Percentiles rank a stretch among this genome's conserved stretches.
phyloP scores from a whole-genome alignment of 2,797 vertebrate species.

The Melanotaenia pygmaea region DNA sequence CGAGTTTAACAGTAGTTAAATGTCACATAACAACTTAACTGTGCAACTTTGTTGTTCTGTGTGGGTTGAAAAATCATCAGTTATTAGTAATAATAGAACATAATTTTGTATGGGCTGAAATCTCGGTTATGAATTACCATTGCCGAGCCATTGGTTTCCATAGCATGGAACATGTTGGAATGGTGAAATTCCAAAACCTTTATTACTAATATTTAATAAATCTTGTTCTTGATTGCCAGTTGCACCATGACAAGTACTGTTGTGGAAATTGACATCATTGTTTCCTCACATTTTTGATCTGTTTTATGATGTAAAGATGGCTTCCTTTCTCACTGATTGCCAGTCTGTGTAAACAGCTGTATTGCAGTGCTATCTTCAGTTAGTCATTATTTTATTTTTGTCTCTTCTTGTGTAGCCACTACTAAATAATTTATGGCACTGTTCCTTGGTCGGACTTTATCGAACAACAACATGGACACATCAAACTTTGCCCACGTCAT shows the following conservation, averaged over 20 bases:
- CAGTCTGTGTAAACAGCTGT: neutral
- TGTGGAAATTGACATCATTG: neutral
- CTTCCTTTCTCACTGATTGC: conserved; percentile 1
- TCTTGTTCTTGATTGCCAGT: neutral
- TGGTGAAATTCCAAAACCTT: neutral
- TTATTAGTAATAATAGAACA: no score
- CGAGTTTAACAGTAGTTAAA: neutral
- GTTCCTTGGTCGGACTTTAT: conserved; percentile 86
- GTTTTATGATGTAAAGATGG: neutral
- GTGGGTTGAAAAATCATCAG: no score
- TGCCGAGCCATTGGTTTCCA: no score
- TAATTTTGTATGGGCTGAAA: no score
- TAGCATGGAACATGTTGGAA: neutral
- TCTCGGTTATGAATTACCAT: no score
- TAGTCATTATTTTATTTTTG: conserved; percentile 11
- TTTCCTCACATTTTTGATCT: neutral
- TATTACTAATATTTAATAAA: neutral
- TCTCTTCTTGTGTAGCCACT: conserved; percentile 55
- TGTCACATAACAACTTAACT: neutral
- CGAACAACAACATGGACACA: conserved; percentile 87
- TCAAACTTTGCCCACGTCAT: conserved; percentile 99
- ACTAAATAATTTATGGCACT: conserved; percentile 86
- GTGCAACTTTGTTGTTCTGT: neutral
- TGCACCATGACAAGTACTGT: neutral
- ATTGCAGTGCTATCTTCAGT: conserved; percentile 6